Evolutionary conservation across 2,113 vertebrate genomes (phyloP), one percentile per base, ranked within the genome.

Genomic region (Nycticebus coucang): DNA sequence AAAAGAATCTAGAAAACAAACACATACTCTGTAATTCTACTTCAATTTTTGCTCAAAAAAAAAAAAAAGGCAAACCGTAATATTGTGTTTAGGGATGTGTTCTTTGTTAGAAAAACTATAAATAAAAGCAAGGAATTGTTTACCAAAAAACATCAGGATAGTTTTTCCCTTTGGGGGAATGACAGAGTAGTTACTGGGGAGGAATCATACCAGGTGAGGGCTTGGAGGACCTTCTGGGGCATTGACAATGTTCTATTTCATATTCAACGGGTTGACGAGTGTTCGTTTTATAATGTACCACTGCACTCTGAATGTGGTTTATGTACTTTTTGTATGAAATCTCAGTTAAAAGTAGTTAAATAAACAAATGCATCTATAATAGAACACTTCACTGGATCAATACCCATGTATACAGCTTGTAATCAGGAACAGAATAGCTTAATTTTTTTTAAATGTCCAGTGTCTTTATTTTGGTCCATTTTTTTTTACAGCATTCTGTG

Each of bases 121-220:
- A 57, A 84, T 50, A 79, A 97, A 91, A 81, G 21, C 37, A 82
- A 86, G 22, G n/a, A 37, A 19, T 0, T 22, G 22, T 92, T 85
- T 69, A 87, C n/a, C 2, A 33, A 80, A 86, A 57, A 45, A 7
- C 26, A 55, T 22, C 59, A 84, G 53, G 8, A 66, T 1, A 37
- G 18, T 6, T 28, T 59, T 88, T 15, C 55, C 3, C 41, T 72
- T 68, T 7, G 0, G 55, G 30, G 0, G 1, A 45, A 26, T 17
- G 9, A 45, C 45, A 59, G 12, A 41, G 9, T 19, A 24, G 22
- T 12, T 14, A 28, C 0, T 50, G 74, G 22, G 28, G 24, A 8
- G 9, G 37, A 26, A 74, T 33, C 41, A 77, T 19, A 4, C 45
- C 45, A 50, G 45, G 45, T 2, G 7, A 7, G 18, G 24, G 28